Evolutionary conservation across 2,113 vertebrate species (phyloP), one percentile per base, ranked within the genome.

Genomic region (Cisticola juncidis): DNA sequence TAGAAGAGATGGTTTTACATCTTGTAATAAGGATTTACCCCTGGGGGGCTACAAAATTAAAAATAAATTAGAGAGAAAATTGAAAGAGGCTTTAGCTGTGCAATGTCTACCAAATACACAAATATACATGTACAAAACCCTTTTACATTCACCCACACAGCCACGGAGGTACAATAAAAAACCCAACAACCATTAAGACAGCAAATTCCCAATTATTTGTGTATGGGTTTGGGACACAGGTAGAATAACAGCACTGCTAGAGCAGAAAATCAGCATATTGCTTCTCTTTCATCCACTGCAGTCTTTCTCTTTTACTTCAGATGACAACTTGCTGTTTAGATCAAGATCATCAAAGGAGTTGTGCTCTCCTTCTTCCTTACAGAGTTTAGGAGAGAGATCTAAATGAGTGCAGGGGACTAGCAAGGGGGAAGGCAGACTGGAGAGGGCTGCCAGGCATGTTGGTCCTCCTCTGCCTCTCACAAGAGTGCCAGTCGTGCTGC

Each of bases 11-110:
- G 35, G 88, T 91, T 94, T 94, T 93, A 89, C 86, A 95, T 78
- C 92, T 82, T 83, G 70, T 83, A 96, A 93, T 84, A 92, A 91
- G 92, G 74, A 82, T 85, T 94, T 88, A 86, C 64, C 77, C 88
- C 70, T 83, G 47, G 42, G 85, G 95, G 88, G 36, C 66, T 93
- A 80, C 80, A 87, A 91, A 95, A 96, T 96, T 94, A 96, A 95
- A 96, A 95, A 96, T 82, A 94, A 97, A 95, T 96, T 95, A 95
- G 81, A 93, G 69, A 87, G 72, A 95, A 95, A 95, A 93, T 95
- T 89, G 95, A 70, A 95, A 93, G 92, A 83, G 47, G 62, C 21
- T 90, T 91, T 94, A 91, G 81, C 77, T 95, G 80, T 78, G 70
- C 51, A 71, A 48, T 31, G 47, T 71, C 86, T 91, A 93, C 51